Percentiles rank a stretch among this genome's conserved stretches.
phyloP scores from a whole-genome alignment of 2,888 invertebrate species.

The Ceriagrion tenellum region DNA sequence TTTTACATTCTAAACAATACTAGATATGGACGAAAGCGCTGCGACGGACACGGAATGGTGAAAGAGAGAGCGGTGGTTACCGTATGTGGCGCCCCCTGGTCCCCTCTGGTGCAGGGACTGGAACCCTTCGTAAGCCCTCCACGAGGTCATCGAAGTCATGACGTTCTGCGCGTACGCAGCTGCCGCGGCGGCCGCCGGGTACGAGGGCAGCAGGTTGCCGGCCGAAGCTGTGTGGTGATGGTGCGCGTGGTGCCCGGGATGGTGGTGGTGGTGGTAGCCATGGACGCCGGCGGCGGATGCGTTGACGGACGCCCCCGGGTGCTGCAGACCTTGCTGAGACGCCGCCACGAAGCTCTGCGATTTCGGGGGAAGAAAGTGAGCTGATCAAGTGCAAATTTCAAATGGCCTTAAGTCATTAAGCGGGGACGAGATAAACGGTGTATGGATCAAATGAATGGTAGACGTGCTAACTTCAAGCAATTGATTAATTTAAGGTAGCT shows the following conservation, averaged over 20 bases:
- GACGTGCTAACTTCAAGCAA: too few species aligned
- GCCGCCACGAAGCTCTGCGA: slow-evolving; percentile 75
- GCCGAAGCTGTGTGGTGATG: slow-evolving; percentile 75
- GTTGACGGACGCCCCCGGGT: slow-evolving; percentile 77
- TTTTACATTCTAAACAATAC: too few species aligned
- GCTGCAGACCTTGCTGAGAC: slow-evolving; percentile 77
- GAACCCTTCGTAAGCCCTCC: slow-evolving; percentile 87
- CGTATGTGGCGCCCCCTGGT: not conserved
- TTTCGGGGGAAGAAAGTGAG: slow-evolving; percentile 70
- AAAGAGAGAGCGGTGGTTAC: not conserved
- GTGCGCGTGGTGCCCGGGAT: slow-evolving; percentile 78
- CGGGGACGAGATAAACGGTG: too few species aligned
- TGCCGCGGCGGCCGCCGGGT: slow-evolving; percentile 78
- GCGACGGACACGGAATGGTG: too few species aligned
- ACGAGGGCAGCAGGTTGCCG: slow-evolving; percentile 76
- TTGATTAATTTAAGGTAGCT: too few species aligned
- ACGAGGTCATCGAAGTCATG: slow-evolving; percentile 84
- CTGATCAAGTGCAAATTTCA: not conserved
- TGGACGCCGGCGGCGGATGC: slow-evolving; percentile 74
- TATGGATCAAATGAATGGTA: too few species aligned
- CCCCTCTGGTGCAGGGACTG: slow-evolving; percentile 59
- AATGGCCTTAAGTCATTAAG: too few species aligned
- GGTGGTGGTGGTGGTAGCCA: slow-evolving; percentile 75
- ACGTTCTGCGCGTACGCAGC: slow-evolving; percentile 88
- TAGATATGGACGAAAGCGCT: too few species aligned